Base-by-base conservation (phyloP, 2,888 invertebrate species). In the Dryobota labecula region DNA sequence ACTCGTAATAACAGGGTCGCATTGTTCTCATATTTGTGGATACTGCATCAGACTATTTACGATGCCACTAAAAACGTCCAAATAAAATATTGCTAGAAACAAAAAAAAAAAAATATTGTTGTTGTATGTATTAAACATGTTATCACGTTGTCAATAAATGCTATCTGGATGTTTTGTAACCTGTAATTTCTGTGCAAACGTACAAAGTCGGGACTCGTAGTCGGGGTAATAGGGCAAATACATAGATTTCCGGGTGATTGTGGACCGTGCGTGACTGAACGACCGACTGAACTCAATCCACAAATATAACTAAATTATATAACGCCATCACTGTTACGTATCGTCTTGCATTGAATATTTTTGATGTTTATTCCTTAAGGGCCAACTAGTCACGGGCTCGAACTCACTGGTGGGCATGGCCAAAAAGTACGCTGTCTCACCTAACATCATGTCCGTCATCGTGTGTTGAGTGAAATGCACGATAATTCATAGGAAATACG, bases 201-300 rank as follows among this genome's bases (percentile, higher is more conserved):
- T 81, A 72, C 41, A 66, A 73, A 78, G 62, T 76, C 62, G 72
- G 73, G 73, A 66, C 60, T 74, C 73, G 73, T 15, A 78, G 76
- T 51, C 57, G 47, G 77, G 86, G 89, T 89, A 89, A 90, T 90
- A 88, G 87, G 88, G 88, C 81, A 85, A 91, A 84, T 91, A 90
- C 89, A 90, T 90, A 91, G 90, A 89, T 91, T 90, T 90, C 90
- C 90, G 89, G 86, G 78, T 84, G 90, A 91, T 89, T 89, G 88
- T 88, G 83, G 72, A 43, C 72, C 83, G 89, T 90, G 89, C 91
- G 91, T 91, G 91, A 91, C 90, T 84, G 78, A 75, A 76, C 78
- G 78, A 79, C 82, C 84, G 84, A 76, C 78, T 84, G 83, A 84
- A 84, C 78, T 79, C 76, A 73, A 78, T 73, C 57, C 57, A 76